Evolutionary conservation across 2,113 vertebrate species (phyloP), one percentile per base, ranked within the genome.

Genomic region (Gallinago undulata): DNA sequence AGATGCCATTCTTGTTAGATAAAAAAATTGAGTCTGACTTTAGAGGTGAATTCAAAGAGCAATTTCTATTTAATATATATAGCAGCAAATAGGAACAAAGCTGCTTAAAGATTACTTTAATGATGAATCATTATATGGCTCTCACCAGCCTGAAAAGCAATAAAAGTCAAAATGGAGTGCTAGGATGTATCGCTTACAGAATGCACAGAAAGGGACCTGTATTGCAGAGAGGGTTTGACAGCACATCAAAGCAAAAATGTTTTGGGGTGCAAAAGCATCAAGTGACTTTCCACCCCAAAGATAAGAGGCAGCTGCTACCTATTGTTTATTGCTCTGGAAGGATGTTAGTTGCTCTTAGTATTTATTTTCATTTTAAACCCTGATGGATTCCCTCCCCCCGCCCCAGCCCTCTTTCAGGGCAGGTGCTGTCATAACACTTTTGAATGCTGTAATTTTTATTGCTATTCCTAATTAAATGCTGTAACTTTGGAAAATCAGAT

Each of bases 51-150:
- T 83, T 94, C 87, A 91, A 95, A 94, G 84, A 92, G 66, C 92
- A 87, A 93, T 92, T 93, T 95, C 82, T 88, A 27, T 78, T 90
- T 64, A 86, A 91, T 80, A 91, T 75, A 93, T 95, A 93, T 94
- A 94, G 87, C 84, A 89, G 93, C 89, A 96, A 96, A 96, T 87
- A 96, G 91, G 94, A 95, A 94, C 83, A 93, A 94, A 94, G 85
- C 95, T 90, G 76, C 87, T 95, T 91, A 94, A 92, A 77, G 87
- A 94, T 88, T 94, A 76, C 89, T 93, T 88, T 95, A 89, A 91
- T 94, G 91, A 93, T 97, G 95, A 95, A 95, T 96, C 87, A 90
- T 97, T 95, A 89, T 91, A 93, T 87, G 77, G 81, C 74, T 94
- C 81, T 95, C 68, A 57, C 92, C 72, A 89, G 72, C 23, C 67